Percentiles rank a stretch among this genome's conserved stretches.
phyloP scores from a whole-genome alignment of 2,797 vertebrate species.

The Pelodytes ibericus region DNA sequence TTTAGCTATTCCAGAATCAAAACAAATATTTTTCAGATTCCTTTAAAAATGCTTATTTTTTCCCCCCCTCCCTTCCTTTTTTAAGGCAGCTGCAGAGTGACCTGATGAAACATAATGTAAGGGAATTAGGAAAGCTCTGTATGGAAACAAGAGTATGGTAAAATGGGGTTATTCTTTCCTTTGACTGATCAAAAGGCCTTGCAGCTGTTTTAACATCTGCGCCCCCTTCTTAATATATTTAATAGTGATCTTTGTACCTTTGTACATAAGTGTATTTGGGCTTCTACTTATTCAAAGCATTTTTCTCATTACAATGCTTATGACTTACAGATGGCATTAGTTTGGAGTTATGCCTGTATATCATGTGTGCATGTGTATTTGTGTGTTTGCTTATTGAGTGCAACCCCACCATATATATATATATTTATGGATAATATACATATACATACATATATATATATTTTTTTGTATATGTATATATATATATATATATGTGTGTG shows the following conservation, averaged over 20 bases:
- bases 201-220: slow-evolving; percentile 57
- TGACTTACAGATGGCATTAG: slow-evolving; percentile 56
- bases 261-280: slow-evolving; percentile 52
- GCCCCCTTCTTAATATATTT: slow-evolving; percentile 56
- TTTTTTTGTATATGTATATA: too few relatives aligned
- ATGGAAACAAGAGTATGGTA: slow-evolving; percentile 39
- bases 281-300: slow-evolving; percentile 42
- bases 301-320: slow-evolving; percentile 54
- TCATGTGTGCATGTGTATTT: not conserved
- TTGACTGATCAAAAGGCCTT: slow-evolving; percentile 53
- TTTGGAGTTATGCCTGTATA: slow-evolving; percentile 20
- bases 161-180: slow-evolving; percentile 43
- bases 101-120: slow-evolving; percentile 50
- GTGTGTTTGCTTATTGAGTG: too few relatives aligned
- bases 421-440: not conserved
- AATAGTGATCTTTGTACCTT: slow-evolving; percentile 56
- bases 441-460: not conserved
- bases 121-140: slow-evolving; percentile 45
- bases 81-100: slow-evolving; percentile 36
- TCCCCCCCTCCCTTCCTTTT: slow-evolving; percentile 25
- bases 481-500: too few relatives aligned
- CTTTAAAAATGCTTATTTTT: slow-evolving; percentile 16
- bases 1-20: slow-evolving; percentile 7
- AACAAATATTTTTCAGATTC: slow-evolving; percentile 29
- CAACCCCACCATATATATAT: too few relatives aligned